These are phyloP conservation scores for Osmoderma eremita DNA, from an alignment of 2,888 invertebrate genomes.

Conservation along the genomic window DNA sequence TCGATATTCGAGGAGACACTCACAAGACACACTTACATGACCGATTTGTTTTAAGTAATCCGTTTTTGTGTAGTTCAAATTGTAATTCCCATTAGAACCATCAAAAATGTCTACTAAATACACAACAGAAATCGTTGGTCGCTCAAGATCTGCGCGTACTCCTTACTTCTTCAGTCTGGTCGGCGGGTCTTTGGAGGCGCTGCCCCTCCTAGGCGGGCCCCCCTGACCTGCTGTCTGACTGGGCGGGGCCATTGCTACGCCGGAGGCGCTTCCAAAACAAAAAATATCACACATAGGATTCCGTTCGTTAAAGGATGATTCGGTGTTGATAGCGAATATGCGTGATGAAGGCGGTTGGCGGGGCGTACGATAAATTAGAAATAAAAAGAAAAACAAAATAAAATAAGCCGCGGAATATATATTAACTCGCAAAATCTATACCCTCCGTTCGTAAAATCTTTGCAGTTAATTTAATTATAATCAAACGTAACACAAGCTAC, in stretches of 20 bases:
- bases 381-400: conserved; percentile 43
- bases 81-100: conserved; percentile 18
- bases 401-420: background rate
- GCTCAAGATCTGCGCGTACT: conserved; percentile 9
- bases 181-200: conserved; percentile 62
- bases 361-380: conserved; percentile 36
- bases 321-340: conserved; percentile 40
- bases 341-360: conserved; percentile 44
- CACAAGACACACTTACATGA: conserved; percentile 25
- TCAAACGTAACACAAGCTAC: too few species aligned
- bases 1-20: conserved; percentile 31
- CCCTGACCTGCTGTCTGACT: conserved; percentile 68
- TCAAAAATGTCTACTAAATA: conserved; percentile 1
- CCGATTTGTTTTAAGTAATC: conserved; percentile 23
- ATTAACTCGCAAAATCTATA: background rate
- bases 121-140: conserved; percentile 31
- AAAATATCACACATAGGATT: conserved; percentile 64
- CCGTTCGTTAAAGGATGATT: conserved; percentile 46
- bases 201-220: conserved; percentile 70
- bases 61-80: conserved; percentile 14
- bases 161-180: conserved; percentile 59
- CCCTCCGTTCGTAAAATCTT: background rate
- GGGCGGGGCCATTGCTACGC: conserved; percentile 67
- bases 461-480: too few species aligned
- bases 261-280: conserved; percentile 66